Percentiles rank a stretch among this genome's conserved stretches.
These are phyloP conservation scores for Pseudorhiza aurosa DNA, from an alignment of 30 jellyfish, hydroid and myxozoan genomes.

Conservation along the genomic window DNA sequence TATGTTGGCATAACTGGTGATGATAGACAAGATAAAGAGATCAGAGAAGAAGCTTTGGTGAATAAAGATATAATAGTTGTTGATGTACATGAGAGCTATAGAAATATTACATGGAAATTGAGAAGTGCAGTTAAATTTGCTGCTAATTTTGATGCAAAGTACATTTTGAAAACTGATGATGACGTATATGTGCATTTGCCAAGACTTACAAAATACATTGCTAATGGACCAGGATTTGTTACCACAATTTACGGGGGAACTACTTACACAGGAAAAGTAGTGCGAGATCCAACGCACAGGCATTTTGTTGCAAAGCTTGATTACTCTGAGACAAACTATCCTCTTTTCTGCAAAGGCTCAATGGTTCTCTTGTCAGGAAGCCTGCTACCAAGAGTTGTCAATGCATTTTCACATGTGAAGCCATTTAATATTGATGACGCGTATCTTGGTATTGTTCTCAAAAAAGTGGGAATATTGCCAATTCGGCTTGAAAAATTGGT, in stretches of 20 bases:
- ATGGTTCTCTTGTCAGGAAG: slow-evolving; percentile 69
- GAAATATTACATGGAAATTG: slow-evolving; percentile 73
- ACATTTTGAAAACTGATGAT: slow-evolving; percentile 72
- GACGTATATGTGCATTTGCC: slow-evolving; percentile 70
- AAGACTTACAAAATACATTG: slow-evolving; percentile 39
- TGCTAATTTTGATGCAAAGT: slow-evolving; percentile 36
- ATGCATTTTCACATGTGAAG: slow-evolving; percentile 44
- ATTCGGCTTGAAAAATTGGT: slow-evolving; percentile 26
- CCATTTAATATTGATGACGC: slow-evolving; percentile 94
- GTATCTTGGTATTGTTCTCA: slow-evolving; percentile 74
- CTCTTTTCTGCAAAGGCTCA: slow-evolving; percentile 75
- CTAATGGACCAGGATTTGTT: slow-evolving; percentile 21
- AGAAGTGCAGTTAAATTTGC: slow-evolving; percentile 59
- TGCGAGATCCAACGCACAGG: slow-evolving; percentile 58
- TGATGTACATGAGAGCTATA: slow-evolving; percentile 47
- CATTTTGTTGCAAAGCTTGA: slow-evolving; percentile 61
- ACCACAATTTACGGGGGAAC: slow-evolving; percentile 64
- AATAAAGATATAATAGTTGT: slow-evolving; percentile 52
- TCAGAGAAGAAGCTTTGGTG: slow-evolving; percentile 34
- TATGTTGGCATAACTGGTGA: slow-evolving; percentile 57
- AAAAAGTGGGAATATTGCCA: slow-evolving; percentile 73
- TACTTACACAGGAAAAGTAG: slow-evolving; percentile 52
- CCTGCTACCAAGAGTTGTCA: slow-evolving; percentile 33
- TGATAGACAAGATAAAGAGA: background rate
- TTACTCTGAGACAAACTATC: slow-evolving; percentile 33